Percentiles rank a stretch among this genome's conserved stretches.
phyloP scores from a whole-genome alignment of 2,797 vertebrate genomes.

The Thamnophis elegans region DNA sequence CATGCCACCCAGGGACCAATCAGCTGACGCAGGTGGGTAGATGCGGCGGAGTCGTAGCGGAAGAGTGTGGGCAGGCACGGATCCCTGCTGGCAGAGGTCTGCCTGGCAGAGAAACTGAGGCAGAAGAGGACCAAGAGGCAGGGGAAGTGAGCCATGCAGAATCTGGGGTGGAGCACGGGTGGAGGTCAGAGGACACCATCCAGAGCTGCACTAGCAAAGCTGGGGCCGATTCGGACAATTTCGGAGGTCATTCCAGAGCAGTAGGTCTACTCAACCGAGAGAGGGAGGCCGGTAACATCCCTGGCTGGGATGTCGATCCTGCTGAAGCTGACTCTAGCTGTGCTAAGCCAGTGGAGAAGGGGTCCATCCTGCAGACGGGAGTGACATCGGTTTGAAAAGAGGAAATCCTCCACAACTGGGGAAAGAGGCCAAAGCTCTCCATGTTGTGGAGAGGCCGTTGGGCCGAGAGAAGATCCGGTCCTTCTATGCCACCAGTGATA shows the following conservation, averaged over 20 bases:
- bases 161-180: fast-evolving
- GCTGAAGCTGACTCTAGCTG: fast-evolving
- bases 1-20: fast-evolving
- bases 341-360: fast-evolving
- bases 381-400: fast-evolving
- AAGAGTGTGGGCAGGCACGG: too few relatives aligned
- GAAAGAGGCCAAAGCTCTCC: neutral
- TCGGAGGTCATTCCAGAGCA: neutral
- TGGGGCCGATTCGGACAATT: fast-evolving
- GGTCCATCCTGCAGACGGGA: fast-evolving
- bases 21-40: neutral
- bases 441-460: neutral
- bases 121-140: neutral
- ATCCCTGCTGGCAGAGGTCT: fast-evolving
- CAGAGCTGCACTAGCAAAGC: constrained; percentile 4
- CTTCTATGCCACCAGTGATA: constrained; percentile 70
- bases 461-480: constrained; percentile 46
- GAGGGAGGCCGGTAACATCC: fast-evolving
- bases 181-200: neutral
- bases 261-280: fast-evolving
- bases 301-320: fast-evolving
- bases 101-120: neutral
- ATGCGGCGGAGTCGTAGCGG: neutral
- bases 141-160: neutral
- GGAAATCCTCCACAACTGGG: fast-evolving